Evolutionary conservation across 2,888 invertebrate species (phyloP), one percentile per base, ranked within the genome.

Genomic region (Bombyx huttoni): DNA sequence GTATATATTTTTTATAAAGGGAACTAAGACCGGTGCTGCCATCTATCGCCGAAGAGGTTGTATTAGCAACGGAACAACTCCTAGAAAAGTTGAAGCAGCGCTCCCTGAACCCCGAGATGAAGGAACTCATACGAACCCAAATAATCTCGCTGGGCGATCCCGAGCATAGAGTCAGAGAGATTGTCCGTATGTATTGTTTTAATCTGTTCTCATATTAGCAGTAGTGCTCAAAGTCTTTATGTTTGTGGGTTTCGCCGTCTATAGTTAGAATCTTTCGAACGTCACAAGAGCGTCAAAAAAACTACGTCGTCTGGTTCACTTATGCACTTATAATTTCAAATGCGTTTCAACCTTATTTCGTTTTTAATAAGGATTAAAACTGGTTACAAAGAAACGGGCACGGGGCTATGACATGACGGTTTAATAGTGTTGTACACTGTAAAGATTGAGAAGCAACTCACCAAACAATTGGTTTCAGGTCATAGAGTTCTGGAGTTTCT

Each of bases 1-100:
- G n/a, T n/a, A n/a, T n/a, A n/a, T n/a, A n/a, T 48, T 47, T 14
- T n/a, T 35, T 50, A 67, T 62, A 3, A 73, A 93, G 93, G 51
- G 91, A 92, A 69, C 68, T 93, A 12, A 89, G 89, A 63, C 72
- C 84, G 13, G 78, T 89, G 8, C 79, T 94, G 57, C 91, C 92
- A 5, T 93, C 92, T 57, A 80, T 94, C 46, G 91, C 92, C 0
- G 91, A 94, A 55, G 95, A 96, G 82, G 92, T 96, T 24, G 89
- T 93, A 52, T 89, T 91, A 51, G 93, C 94, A 63, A 91, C 95
- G 0, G 91, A 92, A 56, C 91, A 92, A 56, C 90, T 92, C 12
- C 81, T 94, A 47, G 82, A 88, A 55, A 89, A 89, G 51, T 87
- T 93, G 50, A 89, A 90, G 24, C 91, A 92, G 58, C 71, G 87